A percentile compares a stretch with the other conserved stretches of the same genome.
These are phyloP conservation scores for Allophyes oxyacanthae DNA, from an alignment of 2,888 invertebrate genomes.

Conservation along the genomic window DNA sequence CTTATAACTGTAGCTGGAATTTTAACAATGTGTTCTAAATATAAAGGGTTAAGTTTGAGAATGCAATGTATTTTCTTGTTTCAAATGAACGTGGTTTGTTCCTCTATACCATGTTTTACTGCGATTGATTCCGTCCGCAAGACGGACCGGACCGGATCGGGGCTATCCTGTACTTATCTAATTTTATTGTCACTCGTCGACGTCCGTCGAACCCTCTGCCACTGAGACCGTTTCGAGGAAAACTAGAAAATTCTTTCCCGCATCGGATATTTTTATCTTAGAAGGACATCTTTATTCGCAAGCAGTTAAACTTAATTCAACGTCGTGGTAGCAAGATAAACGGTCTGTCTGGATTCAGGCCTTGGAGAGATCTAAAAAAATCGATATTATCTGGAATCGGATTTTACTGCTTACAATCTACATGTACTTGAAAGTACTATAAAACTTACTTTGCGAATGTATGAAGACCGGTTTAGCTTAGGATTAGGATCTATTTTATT, in stretches of 20 bases:
- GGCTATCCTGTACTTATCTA: conserved; percentile 87
- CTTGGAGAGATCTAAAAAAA: conserved; percentile 66
- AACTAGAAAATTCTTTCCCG: conserved; percentile 80
- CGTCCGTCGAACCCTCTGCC: conserved; percentile 77
- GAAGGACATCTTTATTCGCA: conserved; percentile 84
- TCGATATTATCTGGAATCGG: conserved; percentile 61
- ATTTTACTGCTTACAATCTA: conserved; percentile 32
- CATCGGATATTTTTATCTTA: conserved; percentile 80
- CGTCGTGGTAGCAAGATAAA: conserved; percentile 76
- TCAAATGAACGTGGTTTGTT: conserved; percentile 55
- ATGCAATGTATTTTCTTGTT: conserved; percentile 48
- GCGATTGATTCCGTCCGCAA: conserved; percentile 87
- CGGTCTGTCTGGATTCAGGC: conserved; percentile 63
- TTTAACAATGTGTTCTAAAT: conserved; percentile 29
- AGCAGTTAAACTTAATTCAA: conserved; percentile 85
- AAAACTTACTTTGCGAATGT: neutral
- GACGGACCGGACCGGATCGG: conserved; percentile 77
- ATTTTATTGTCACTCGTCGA: conserved; percentile 87
- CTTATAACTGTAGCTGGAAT: conserved; percentile 37
- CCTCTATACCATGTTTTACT: conserved; percentile 82
- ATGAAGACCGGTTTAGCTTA: too few relatives aligned
- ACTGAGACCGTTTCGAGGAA: conserved; percentile 70
- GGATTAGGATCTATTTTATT: too few relatives aligned
- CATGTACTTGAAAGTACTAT: conserved; percentile 31
- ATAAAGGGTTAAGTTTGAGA: conserved; percentile 59